Evolutionary conservation across 2,797 vertebrate genomes (phyloP).

Genomic region (Urocyon cinereoargenteus): DNA sequence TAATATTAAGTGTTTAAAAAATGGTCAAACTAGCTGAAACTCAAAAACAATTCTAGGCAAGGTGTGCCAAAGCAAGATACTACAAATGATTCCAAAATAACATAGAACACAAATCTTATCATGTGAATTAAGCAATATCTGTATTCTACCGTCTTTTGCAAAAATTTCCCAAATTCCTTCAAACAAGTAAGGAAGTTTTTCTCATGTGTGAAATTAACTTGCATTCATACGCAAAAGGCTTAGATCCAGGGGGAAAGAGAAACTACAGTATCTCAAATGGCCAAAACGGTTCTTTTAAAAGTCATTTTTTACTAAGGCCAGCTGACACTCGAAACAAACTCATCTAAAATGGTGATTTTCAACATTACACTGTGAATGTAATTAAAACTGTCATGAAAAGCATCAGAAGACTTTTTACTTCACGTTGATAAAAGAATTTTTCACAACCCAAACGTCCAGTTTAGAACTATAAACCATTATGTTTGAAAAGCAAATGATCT

Average conservation of each 20-base stretch:
- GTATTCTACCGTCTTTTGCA: not conserved
- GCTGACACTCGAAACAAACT: conserved; percentile 16
- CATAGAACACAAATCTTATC: not conserved
- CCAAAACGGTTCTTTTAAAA: not conserved
- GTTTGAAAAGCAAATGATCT: conserved; percentile 59
- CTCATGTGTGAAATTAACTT: not conserved
- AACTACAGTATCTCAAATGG: not conserved
- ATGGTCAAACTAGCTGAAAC: conserved; percentile 17
- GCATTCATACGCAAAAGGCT: not conserved
- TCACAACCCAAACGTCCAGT: not conserved
- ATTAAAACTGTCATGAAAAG: conserved; percentile 33
- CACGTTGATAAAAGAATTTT: conserved; percentile 27
- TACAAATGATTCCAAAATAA: conserved; percentile 46
- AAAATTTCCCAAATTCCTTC: conserved; percentile 61
- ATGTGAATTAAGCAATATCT: not conserved
- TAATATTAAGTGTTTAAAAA: conserved; percentile 53
- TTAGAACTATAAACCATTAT: conserved; percentile 36
- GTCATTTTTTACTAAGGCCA: not conserved
- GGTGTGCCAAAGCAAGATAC: not conserved
- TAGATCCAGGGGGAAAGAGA: not conserved
- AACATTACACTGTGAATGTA: conserved; percentile 17
- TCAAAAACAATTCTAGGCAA: conserved; percentile 58
- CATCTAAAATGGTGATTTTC: conserved; percentile 31
- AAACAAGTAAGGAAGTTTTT: conserved; percentile 60
- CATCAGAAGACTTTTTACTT: conserved; percentile 13